These are phyloP conservation scores for Xiphophorus birchmanni DNA, from an alignment of 2,797 vertebrate genomes.

Conservation along the genomic window DNA sequence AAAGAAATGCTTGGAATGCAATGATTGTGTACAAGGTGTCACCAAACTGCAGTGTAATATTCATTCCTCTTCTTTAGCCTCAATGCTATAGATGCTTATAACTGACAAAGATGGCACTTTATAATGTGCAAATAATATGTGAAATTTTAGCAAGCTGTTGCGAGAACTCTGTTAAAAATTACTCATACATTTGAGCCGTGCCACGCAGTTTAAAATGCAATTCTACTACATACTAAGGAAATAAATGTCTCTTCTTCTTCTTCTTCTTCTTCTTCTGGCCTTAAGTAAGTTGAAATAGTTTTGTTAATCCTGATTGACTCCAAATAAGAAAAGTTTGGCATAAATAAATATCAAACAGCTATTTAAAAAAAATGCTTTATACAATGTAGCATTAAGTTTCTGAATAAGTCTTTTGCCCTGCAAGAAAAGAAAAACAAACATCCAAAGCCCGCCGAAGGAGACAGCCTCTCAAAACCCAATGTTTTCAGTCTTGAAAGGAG, in stretches of 20 bases:
- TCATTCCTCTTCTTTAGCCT: background rate
- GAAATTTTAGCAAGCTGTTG: background rate
- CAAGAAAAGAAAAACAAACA: background rate
- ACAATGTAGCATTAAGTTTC: background rate
- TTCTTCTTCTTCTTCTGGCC: too few species aligned
- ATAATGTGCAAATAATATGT: background rate
- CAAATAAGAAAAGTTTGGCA: background rate
- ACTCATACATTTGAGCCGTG: background rate
- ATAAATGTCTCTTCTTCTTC: too few species aligned
- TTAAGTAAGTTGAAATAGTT: too few species aligned
- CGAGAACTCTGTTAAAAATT: background rate
- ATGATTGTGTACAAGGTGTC: background rate
- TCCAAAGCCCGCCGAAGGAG: background rate
- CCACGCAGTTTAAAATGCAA: background rate
- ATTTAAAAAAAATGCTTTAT: background rate
- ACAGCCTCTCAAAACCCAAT: background rate
- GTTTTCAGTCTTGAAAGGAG: slow-evolving; percentile 11
- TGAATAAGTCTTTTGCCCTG: background rate
- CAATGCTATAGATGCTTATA: background rate
- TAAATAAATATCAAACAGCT: background rate
- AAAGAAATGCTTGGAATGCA: background rate
- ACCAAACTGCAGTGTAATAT: background rate
- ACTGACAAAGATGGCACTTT: background rate
- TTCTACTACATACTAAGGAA: too few species aligned
- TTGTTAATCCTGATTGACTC: background rate